A percentile compares a stretch with the other conserved stretches of the same genome.
Evolutionary conservation across 2,888 invertebrate genomes (phyloP).

Genomic region (Disparrhopalites patrizii): DNA sequence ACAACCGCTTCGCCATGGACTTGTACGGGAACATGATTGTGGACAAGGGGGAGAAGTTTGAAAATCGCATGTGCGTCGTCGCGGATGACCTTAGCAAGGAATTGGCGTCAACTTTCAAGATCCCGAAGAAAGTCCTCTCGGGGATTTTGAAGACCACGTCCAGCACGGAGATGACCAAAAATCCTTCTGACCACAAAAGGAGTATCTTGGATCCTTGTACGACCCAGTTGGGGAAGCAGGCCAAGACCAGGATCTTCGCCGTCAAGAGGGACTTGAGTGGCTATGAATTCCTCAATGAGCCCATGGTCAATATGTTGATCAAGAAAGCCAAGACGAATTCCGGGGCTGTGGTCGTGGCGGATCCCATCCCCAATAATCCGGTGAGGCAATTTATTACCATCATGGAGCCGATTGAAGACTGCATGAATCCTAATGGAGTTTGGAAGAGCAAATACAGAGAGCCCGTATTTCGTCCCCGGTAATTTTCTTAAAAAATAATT

Average conservation of each 20-base stretch:
- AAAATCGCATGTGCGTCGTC: not conserved
- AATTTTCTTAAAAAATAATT: slow-evolving; percentile 35
- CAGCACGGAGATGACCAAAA: slow-evolving; percentile 25
- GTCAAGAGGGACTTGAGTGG: slow-evolving; percentile 40
- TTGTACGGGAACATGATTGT: slow-evolving; percentile 38
- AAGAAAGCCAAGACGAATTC: slow-evolving; percentile 29
- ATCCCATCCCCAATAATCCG: slow-evolving; percentile 29
- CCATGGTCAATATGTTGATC: slow-evolving; percentile 29
- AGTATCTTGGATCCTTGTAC: not conserved
- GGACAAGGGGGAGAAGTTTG: slow-evolving; percentile 25
- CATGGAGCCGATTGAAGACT: slow-evolving; percentile 35
- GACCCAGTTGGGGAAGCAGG: not conserved
- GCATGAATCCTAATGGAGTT: slow-evolving; percentile 35
- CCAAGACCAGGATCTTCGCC: slow-evolving; percentile 39
- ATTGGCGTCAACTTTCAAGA: slow-evolving; percentile 19
- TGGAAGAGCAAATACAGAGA: slow-evolving; percentile 42
- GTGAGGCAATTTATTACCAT: slow-evolving; percentile 36
- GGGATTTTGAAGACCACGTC: slow-evolving; percentile 35
- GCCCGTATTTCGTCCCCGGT: slow-evolving; percentile 39
- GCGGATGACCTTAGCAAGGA: slow-evolving; percentile 24
- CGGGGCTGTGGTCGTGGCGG: slow-evolving; percentile 33
- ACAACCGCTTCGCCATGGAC: slow-evolving; percentile 40
- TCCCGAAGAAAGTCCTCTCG: slow-evolving; percentile 18
- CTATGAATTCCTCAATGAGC: slow-evolving; percentile 35
- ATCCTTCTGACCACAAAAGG: not conserved